Evolutionary conservation across 2,797 vertebrate genomes (phyloP).

Genomic region (Aulostomus chinensis): DNA sequence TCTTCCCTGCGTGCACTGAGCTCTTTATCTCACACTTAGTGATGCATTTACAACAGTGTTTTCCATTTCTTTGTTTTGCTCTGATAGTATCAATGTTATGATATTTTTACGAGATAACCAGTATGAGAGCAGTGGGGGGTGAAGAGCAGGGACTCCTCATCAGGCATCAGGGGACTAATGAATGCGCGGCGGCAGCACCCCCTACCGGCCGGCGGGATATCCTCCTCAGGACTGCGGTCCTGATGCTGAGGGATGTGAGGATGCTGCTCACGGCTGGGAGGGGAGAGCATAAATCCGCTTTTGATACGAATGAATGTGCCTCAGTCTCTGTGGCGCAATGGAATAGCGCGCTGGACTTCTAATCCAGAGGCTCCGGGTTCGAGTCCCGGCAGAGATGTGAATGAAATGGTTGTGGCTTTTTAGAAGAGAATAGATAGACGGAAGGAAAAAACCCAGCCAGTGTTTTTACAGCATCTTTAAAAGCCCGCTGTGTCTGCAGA

Average conservation of each 20-base stretch:
- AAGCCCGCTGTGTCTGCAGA: background rate
- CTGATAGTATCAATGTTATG: constrained; percentile 31
- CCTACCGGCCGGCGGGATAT: constrained; percentile 48
- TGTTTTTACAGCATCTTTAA: background rate
- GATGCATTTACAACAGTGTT: constrained; percentile 15
- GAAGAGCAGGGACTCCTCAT: constrained; percentile 3
- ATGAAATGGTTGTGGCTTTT: constrained; percentile 64
- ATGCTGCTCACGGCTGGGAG: constrained; percentile 43
- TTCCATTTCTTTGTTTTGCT: constrained; percentile 15
- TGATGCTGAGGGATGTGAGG: constrained; percentile 76
- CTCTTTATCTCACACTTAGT: background rate
- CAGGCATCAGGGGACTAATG: constrained; percentile 5
- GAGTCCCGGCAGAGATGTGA: constrained; percentile 99
- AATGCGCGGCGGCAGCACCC: constrained; percentile 62
- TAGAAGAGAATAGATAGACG: constrained; percentile 7
- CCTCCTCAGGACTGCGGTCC: constrained; percentile 60
- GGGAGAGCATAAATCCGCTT: constrained; percentile 65
- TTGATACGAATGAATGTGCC: constrained; percentile 56
- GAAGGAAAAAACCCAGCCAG: accelerated
- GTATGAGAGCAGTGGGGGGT: constrained; percentile 4
- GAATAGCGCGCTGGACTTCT: constrained; percentile 99
- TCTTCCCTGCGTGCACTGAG: constrained; percentile 4
- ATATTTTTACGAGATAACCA: constrained; percentile 40
- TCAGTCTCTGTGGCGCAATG: constrained; percentile 99
- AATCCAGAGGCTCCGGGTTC: constrained; percentile 99